phyloP scores from a whole-genome alignment of 2,888 invertebrate species.

The Polyommatus iphigenia region DNA sequence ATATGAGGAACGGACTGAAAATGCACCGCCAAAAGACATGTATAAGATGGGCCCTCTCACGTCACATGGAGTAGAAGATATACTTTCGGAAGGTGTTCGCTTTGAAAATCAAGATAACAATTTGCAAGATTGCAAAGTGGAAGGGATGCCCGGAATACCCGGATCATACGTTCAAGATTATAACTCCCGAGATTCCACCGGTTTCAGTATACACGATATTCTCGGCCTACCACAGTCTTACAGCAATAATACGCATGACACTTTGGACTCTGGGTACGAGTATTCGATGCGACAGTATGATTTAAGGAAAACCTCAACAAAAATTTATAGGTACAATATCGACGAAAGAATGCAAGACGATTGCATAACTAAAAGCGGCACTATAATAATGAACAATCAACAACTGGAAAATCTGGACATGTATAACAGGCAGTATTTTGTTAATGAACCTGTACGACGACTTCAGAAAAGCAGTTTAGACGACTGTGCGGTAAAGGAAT shows the following conservation, averaged over 20 bases:
- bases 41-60: conserved; percentile 53
- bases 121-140: conserved; percentile 60
- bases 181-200: conserved; percentile 73
- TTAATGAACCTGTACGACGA: conserved; percentile 60
- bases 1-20: conserved; percentile 45
- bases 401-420: conserved; percentile 55
- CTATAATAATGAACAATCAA: conserved; percentile 48
- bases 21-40: conserved; percentile 48
- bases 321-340: conserved; percentile 58
- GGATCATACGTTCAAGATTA: conserved; percentile 68
- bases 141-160: conserved; percentile 57
- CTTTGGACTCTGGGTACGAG: conserved; percentile 56
- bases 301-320: conserved; percentile 66
- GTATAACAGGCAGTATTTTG: conserved; percentile 57
- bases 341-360: conserved; percentile 59
- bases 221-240: conserved; percentile 70
- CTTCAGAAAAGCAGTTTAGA: conserved; percentile 57
- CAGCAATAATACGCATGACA: conserved; percentile 53
- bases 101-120: conserved; percentile 54
- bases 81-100: conserved; percentile 60
- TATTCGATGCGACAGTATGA: conserved; percentile 53
- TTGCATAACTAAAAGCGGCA: conserved; percentile 53
- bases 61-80: conserved; percentile 70
- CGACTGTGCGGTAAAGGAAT: conserved; percentile 56
- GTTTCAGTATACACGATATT: conserved; percentile 76